Base-by-base conservation (phyloP, 2,888 invertebrate genomes). In the Escarpia spicata region DNA sequence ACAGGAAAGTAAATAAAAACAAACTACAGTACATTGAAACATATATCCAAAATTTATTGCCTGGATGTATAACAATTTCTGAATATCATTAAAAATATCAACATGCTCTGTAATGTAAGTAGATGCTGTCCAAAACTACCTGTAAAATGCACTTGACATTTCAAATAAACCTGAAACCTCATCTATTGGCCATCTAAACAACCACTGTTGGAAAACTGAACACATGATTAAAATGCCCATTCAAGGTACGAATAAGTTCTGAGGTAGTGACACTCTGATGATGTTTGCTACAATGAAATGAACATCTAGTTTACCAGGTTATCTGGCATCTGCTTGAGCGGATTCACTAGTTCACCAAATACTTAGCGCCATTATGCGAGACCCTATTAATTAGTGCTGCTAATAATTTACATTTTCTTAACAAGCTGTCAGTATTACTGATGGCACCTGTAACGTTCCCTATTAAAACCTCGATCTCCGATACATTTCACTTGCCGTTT, bases 31-130 rank as follows among this genome's bases (percentile, higher is more conserved):
- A 75, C 75, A 75, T 75, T 75, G 75, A 75, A 75, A 75, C 75
- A 75, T 75, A 26, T 75, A 75, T 75, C n/a, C 26, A 75, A 75
- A 75, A 75, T 75, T 3, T 75, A 75, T 75, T 75, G 75, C 75
- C 75, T 75, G 75, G 26, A 75, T 75, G 75, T 75, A 75, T 75
- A 75, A 75, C 75, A 75, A 75, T 75, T 75, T 75, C 75, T 75
- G 75, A 75, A 75, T 75, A 75, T 75, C 75, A 75, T 75, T 75
- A 75, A 75, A 75, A 75, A 75, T 75, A 75, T 26, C 75, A 75
- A 75, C 26, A 75, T 75, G 75, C 75, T 75, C 75, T 19, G 15
- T n/a, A 19, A 75, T 75, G 75, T 75, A 75, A 3, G 75, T 75
- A 75, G 6, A 75, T 75, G 1, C 19, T 75, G 75, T 75, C 75